Percentiles rank a stretch among this genome's conserved stretches.
These are phyloP conservation scores for Channa striata DNA, from an alignment of 2,797 vertebrate species.

Conservation along the genomic window DNA sequence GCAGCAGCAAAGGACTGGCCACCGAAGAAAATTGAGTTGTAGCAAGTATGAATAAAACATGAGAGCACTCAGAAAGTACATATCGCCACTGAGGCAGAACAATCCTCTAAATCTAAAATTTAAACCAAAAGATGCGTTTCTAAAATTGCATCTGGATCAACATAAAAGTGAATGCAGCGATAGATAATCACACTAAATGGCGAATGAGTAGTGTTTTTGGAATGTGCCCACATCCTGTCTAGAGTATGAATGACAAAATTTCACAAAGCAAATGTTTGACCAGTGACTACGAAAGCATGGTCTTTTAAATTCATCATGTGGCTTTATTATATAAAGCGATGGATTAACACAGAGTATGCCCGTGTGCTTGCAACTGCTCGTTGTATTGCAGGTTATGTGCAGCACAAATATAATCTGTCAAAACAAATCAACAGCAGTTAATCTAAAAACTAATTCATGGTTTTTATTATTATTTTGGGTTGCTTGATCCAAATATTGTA, in stretches of 20 bases:
- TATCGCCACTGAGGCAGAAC: background rate
- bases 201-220: background rate
- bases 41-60: slow-evolving; percentile 3
- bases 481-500: background rate
- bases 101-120: background rate
- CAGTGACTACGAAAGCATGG: no score
- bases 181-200: background rate
- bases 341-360: no score
- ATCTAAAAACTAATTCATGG: background rate
- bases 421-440: background rate
- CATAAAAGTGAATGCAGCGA: background rate
- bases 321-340: background rate
- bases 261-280: no score
- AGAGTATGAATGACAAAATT: no score
- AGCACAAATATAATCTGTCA: background rate
- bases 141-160: background rate
- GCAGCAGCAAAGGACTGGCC: background rate
- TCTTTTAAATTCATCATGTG: background rate
- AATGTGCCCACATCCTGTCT: background rate
- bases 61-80: background rate
- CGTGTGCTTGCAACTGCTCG: no score
- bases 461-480: background rate
- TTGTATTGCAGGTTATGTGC: no score
- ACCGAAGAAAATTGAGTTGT: slow-evolving; percentile 3
- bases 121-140: background rate